Percentiles rank a stretch among this genome's conserved stretches.
Evolutionary conservation across 2,113 vertebrate genomes (phyloP).

Genomic region (Nerophis ophidion): DNA sequence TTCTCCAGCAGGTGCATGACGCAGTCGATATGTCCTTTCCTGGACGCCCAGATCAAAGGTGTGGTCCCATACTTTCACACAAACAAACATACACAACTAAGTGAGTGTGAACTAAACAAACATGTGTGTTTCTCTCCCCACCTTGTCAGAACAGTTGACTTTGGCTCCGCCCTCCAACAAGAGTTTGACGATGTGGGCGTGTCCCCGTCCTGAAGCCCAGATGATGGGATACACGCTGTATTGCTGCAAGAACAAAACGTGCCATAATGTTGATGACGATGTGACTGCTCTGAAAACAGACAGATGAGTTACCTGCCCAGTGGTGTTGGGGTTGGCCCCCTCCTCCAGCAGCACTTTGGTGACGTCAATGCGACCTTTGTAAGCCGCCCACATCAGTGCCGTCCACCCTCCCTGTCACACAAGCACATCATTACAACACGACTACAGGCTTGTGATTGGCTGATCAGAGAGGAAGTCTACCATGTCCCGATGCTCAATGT

Average conservation of each 20-base stretch:
- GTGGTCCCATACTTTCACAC: slow-evolving; percentile 88
- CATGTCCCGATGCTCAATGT: slow-evolving; percentile 93
- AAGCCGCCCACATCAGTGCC: slow-evolving; percentile 92
- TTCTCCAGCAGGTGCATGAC: slow-evolving; percentile 90
- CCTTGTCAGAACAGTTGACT: slow-evolving; percentile 98
- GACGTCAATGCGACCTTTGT: slow-evolving; percentile 87
- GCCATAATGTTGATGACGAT: not conserved
- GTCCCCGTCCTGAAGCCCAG: slow-evolving; percentile 93
- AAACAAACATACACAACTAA: not conserved
- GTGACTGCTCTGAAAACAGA: too few relatives aligned
- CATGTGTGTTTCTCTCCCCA: slow-evolving; percentile 44
- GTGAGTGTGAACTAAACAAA: not conserved
- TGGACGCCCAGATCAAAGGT: slow-evolving; percentile 90
- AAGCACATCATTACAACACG: not conserved
- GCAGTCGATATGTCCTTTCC: slow-evolving; percentile 90
- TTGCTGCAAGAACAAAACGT: slow-evolving; percentile 68
- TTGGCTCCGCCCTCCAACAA: slow-evolving; percentile 86
- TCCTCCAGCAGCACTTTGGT: slow-evolving; percentile 80
- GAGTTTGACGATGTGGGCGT: slow-evolving; percentile 83
- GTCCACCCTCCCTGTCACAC: slow-evolving; percentile 89
- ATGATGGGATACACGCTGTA: slow-evolving; percentile 97
- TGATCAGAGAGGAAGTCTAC: slow-evolving; percentile 57
- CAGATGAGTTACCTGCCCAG: slow-evolving; percentile 80
- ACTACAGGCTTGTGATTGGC: not conserved
- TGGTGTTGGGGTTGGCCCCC: slow-evolving; percentile 90